Evolutionary conservation across 2,888 invertebrate species (phyloP), one percentile per base, ranked within the genome.

Genomic region (Gonocerus acuteangulatus): DNA sequence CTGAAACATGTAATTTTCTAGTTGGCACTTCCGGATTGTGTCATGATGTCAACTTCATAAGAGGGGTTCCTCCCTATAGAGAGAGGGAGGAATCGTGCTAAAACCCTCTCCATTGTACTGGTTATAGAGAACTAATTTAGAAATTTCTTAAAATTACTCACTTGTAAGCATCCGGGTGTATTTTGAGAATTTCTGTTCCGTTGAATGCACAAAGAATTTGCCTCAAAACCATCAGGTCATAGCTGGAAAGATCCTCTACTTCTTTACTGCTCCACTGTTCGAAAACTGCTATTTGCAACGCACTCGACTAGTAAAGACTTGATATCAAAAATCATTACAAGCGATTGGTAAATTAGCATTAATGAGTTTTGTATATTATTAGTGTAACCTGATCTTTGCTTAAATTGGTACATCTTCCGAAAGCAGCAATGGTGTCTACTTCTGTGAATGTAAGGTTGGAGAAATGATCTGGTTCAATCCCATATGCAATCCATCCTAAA

Each of bases 191-290:
- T 64, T 80, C 78, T 19, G 76, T 76, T 22, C 70, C 71, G 66
- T 81, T 80, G 59, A 80, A 79, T n/a, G 76, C 76, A 67, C 82
- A 82, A 1, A 82, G 67, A 63, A 82, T 79, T 68, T 81, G 79
- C 32, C 77, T 73, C 57, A 82, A 69, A 1, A 79, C 77, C 39
- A 70, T 72, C 54, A 82, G 71, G 71, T 82, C 82, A 62, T 78
- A 81, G 66, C 74, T 77, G 0, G 80, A 80, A 66, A 79, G 80
- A 62, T 80, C 79, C 62, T 78, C 76, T 0, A 81, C 79, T 23
- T 73, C 73, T 70, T 82, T 82, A 1, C 72, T 74, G 1, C 67
- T 67, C 71, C 80, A 82, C 63, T 79, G 79, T 48, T 74, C 71
- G 2, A 76, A 75, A 1, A 82, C 75, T n/a, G 78, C 74, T 23